These are phyloP conservation scores for Littorina saxatilis DNA, from an alignment of 1,140 invertebrate species.

Conservation along the genomic window DNA sequence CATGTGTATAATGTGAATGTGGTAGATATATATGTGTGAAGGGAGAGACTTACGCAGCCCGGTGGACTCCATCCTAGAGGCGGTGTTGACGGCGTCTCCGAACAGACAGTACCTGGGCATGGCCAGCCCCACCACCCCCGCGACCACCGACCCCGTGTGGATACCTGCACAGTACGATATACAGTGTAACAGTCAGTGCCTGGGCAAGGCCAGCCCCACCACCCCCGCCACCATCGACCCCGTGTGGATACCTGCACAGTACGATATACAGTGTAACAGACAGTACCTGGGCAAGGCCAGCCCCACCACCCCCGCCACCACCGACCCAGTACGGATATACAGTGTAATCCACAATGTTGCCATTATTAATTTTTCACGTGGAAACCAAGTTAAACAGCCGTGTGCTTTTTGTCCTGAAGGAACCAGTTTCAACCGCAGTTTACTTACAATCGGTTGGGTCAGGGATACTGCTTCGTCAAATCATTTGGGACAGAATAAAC, in stretches of 20 bases:
- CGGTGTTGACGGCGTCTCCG: constrained; percentile 94
- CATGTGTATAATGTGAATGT: too few relatives aligned
- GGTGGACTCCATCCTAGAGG: constrained; percentile 95
- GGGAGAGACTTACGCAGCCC: constrained; percentile 61
- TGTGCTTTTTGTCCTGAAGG: too few relatives aligned
- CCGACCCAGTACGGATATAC: constrained; percentile 83
- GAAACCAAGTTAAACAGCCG: too few relatives aligned
- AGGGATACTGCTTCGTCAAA: too few relatives aligned
- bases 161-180: constrained; percentile 50
- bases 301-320: constrained; percentile 93
- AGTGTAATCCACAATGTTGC: too few relatives aligned
- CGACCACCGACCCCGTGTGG: constrained; percentile 87
- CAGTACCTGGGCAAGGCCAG: constrained; percentile 94
- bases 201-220: constrained; percentile 92
- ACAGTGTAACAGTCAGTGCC: too few relatives aligned
- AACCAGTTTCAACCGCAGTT: too few relatives aligned
- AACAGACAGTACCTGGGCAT: constrained; percentile 92
- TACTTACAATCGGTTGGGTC: too few relatives aligned
- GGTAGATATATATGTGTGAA: too few relatives aligned
- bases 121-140: constrained; percentile 91
- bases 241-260: constrained; percentile 68
- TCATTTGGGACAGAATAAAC: too few relatives aligned
- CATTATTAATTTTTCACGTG: too few relatives aligned
- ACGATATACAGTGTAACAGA: too few relatives aligned
- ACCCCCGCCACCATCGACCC: constrained; percentile 94